Conservation (phyloP, 2,888 invertebrate species). For the Heliconius aoede region DNA sequence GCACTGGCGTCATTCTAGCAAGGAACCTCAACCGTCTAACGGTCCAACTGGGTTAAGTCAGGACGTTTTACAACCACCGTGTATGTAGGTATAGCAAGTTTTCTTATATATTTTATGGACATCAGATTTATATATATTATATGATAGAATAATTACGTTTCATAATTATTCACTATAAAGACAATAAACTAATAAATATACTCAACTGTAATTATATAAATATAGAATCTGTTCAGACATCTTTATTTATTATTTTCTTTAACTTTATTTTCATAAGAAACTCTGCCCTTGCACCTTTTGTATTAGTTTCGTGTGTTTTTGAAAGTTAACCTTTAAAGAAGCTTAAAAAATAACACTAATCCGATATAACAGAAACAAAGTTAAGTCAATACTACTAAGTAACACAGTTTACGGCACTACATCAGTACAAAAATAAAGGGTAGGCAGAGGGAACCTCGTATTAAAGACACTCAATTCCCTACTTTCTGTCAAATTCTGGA, state of each 20-base stretch:
- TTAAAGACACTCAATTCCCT: no score
- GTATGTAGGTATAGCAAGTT: not conserved
- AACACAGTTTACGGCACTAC: not conserved
- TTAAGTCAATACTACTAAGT: not conserved
- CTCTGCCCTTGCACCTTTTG: not conserved
- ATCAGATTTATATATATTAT: no score
- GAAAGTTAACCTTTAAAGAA: not conserved
- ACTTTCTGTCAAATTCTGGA: no score
- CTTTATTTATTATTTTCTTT: not conserved
- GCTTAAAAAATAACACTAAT: not conserved
- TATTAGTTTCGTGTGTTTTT: not conserved
- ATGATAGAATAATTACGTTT: not conserved
- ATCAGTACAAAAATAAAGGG: no score
- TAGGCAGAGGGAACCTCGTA: no score
- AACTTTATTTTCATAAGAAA: not conserved
- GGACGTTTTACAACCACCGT: constrained; percentile 3
- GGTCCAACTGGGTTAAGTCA: constrained; percentile 20
- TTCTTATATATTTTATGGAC: not conserved
- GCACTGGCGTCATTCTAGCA: constrained; percentile 20
- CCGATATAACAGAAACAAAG: not conserved
- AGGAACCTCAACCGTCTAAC: constrained; percentile 26
- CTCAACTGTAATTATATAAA: no score
- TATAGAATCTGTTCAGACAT: no score
- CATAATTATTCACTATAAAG: not conserved
- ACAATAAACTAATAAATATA: no score